These are phyloP conservation scores for Ashinkailepas kermadecensis DNA, from an alignment of 2,888 invertebrate genomes.

Conservation along the genomic window DNA sequence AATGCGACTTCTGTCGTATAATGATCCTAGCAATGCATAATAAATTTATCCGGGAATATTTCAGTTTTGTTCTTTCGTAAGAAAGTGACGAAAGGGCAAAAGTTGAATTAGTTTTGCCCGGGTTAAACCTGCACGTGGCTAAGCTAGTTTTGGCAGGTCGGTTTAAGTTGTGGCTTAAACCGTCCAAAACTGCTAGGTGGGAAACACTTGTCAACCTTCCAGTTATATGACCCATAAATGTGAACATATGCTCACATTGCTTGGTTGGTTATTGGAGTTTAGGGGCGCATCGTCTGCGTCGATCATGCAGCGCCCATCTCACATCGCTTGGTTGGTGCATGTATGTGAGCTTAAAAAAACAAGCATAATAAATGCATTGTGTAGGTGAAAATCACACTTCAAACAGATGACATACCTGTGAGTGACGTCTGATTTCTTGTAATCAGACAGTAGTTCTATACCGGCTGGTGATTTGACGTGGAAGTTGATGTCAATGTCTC, in stretches of 20 bases:
- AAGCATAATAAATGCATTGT: background rate
- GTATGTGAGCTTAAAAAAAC: background rate
- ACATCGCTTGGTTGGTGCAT: background rate
- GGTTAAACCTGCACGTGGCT: too few relatives aligned
- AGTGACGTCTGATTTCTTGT: conserved; percentile 61
- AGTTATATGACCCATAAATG: background rate
- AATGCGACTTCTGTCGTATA: too few relatives aligned
- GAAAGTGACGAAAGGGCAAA: too few relatives aligned
- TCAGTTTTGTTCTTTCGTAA: too few relatives aligned
- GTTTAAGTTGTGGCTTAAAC: background rate
- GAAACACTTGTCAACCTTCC: background rate
- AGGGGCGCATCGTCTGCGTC: too few relatives aligned
- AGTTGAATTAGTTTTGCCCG: too few relatives aligned
- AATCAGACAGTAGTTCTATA: conserved; percentile 56
- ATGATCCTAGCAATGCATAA: too few relatives aligned
- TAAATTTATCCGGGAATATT: too few relatives aligned
- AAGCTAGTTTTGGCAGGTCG: too few relatives aligned
- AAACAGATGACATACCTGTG: conserved; percentile 47
- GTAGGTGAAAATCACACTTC: too few relatives aligned
- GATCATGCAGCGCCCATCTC: too few relatives aligned
- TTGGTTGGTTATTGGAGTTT: too few relatives aligned
- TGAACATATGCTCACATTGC: background rate
- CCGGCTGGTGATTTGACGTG: conserved; percentile 60
- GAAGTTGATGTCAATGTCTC: conserved; percentile 76
- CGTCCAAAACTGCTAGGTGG: background rate